Base-by-base conservation (phyloP, 2,888 invertebrate genomes). In the Dermolepida albohirtum region DNA sequence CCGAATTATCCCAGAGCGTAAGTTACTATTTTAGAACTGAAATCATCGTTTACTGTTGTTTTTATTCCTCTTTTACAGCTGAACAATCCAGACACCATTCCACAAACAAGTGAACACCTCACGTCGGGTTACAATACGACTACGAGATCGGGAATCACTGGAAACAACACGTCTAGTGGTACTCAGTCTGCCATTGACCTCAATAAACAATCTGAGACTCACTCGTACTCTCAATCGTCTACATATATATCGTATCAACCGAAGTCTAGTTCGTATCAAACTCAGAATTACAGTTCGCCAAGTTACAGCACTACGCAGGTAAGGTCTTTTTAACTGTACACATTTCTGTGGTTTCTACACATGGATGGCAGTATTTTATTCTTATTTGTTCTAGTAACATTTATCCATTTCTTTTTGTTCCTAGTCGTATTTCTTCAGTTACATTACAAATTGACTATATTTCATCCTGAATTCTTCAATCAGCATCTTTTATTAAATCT, bases 141-240 rank as follows among this genome's bases (percentile, higher is more conserved):
- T 34, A 77, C 82, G 47, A 80, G 82, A 71, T 83, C 81, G 71
- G 79, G 83, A 71, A 77, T 84, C 29, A 76, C 82, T 64, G 79
- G 83, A 41, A 82, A 81, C 68, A 80, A 78, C 55, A 76, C 76
- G n/a, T 77, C 66, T 71, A 68, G 66, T 55, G 66, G 69, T 49
- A 73, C 74, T 10, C 75, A 75, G 74, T 78, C 72, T 71, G 67
- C 75, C 66, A 70, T 81, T 62, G 81, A 81, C n/a, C 68, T 81
- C 62, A 77, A 73, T 66, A 81, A 81, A 71, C 79, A 78, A 79
- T 51, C 82, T 77, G 78, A 86, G 78, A 73, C 75, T 49, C 80
- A 80, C 71, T 76, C 81, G 17, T 84, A 84, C 54, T 84, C 85
- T 68, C 86, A 86, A 74, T 75, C 83, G 67, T 80, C 85, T 0